These are phyloP conservation scores for Epinephelus cyanopodus DNA, from an alignment of 2,113 vertebrate genomes.

Conservation along the genomic window DNA sequence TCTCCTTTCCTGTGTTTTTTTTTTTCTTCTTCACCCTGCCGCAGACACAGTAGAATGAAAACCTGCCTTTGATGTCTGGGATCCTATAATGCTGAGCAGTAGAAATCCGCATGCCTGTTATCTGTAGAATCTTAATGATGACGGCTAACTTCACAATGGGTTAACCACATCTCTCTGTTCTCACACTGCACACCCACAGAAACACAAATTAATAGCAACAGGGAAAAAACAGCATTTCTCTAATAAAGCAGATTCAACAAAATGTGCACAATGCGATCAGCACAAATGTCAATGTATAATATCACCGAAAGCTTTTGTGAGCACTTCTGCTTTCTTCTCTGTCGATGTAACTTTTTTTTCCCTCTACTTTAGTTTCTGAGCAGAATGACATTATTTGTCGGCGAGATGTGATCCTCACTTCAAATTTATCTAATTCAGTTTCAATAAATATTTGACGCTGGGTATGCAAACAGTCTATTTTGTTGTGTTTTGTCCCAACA, in stretches of 20 bases:
- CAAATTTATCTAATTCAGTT: conserved; percentile 37
- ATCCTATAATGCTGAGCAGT: conserved; percentile 83
- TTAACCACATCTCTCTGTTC: conserved; percentile 81
- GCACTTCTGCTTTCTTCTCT: conserved; percentile 67
- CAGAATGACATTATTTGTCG: conserved; percentile 42
- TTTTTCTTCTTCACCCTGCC: conserved; percentile 13
- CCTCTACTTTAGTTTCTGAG: conserved; percentile 44
- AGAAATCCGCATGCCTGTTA: conserved; percentile 82
- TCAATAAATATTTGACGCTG: conserved; percentile 18
- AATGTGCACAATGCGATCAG: conserved; percentile 79
- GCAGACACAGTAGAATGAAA: conserved; percentile 77
- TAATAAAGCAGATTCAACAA: conserved; percentile 83
- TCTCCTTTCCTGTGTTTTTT: conserved; percentile 59
- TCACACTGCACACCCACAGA: conserved; percentile 70
- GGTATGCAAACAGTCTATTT: conserved; percentile 30
- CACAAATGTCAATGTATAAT: conserved; percentile 81
- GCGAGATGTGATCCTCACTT: conserved; percentile 37
- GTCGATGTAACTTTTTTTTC: conserved; percentile 52
- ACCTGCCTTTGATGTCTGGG: conserved; percentile 83
- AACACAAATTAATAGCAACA: conserved; percentile 81
- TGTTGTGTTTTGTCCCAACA: conserved; percentile 38
- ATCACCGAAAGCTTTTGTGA: conserved; percentile 74
- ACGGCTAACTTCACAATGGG: conserved; percentile 82
- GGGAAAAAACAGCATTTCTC: conserved; percentile 64
- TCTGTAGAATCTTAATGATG: conserved; percentile 85